Evolutionary conservation across 2,113 vertebrate species (phyloP), one percentile per base, ranked within the genome.

Genomic region (Anguilla rostrata): DNA sequence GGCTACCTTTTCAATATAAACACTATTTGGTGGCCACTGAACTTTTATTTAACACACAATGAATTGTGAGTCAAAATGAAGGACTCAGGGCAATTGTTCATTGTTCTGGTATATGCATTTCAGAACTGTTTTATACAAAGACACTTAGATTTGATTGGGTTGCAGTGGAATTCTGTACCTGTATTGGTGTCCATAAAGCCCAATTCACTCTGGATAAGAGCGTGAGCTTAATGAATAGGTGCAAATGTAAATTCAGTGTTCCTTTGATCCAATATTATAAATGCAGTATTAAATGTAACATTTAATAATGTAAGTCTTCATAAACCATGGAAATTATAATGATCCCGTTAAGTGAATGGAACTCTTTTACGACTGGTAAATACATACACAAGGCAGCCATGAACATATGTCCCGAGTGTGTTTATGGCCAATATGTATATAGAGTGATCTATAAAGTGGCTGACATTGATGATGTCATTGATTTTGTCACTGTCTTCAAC

Each of bases 381-480:
- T 75, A 34, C 71, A 29, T 29, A 75, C 71, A n/a, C 71, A n/a
- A 29, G 26, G 71, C 71, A 34, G 71, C 26, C 26, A 43, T 20
- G 18, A 81, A 20, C 39, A 41, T 81, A 81, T 81, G 80, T 81
- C 41, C 20, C 46, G 20, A 26, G 39, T 43, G 40, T 43, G 80
- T 81, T 43, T 46, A 43, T 41, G 16, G 26, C 39, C 39, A 46
- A 75, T 75, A 14, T 75, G 29, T 12, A 0, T 9, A 9, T 34
- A 75, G 71, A 34, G 71, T 12, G n/a, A 75, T 29, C n/a, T 29
- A 41, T 43, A 81, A 26, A 81, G 18, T 81, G 41, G 18, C 80
- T 81, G 80, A 81, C 80, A 81, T 81, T 81, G 80, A 81, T 41
- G 80, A 43, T 81, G 39, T 81, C 39, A 81, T 75, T 63, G 60